Evolutionary conservation across 1,140 invertebrate genomes (phyloP), one percentile per base, ranked within the genome.

Genomic region (Drosophila sulfurigaster): DNA sequence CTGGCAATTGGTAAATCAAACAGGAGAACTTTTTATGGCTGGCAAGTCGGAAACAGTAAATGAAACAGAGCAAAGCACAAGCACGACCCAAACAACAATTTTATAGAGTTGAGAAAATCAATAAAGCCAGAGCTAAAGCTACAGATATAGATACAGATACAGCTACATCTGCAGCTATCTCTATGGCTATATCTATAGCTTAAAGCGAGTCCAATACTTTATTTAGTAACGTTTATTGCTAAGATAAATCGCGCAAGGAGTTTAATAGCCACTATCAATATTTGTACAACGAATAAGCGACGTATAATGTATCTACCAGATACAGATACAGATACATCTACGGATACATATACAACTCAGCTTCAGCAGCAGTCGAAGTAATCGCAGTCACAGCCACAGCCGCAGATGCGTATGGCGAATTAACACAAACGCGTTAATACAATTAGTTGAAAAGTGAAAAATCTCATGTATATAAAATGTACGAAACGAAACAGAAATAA

Each of bases 361-460:
- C 51, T 32, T 20, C 48, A 64, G 43, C 58, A 62, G 3, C 43
- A 52, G 11, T 43, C 41, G 41, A 13, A 13, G 20, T 1, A 45
- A 25, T 11, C 15, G 20, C 15, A 45, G 41, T 11, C 15, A 30
- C 46, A 30, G 45, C 20, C n/a, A 5, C 46, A 49, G 66, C 48
- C 43, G 38, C 70, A 68, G 66, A 80, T 88, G 83, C 83, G 83
- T 83, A 88, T 78, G 52, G 59, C 75, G 75, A 81, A 91, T 91
- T 91, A 91, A 82, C 88, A 88, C 81, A 69, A 73, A 58, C 52
- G 71, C 79, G 88, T 80, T 91, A 91, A 91, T 82, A 78, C 83
- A 88, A 85, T 88, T 91, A 89, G 85, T 81, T 81, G 43, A 85
- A 89, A 85, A 89, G 85, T 89, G 83, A 83, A 88, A 82, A 83